Evolutionary conservation across 2,888 invertebrate genomes (phyloP), one percentile per base, ranked within the genome.

Genomic region (Orthosia cruda): DNA sequence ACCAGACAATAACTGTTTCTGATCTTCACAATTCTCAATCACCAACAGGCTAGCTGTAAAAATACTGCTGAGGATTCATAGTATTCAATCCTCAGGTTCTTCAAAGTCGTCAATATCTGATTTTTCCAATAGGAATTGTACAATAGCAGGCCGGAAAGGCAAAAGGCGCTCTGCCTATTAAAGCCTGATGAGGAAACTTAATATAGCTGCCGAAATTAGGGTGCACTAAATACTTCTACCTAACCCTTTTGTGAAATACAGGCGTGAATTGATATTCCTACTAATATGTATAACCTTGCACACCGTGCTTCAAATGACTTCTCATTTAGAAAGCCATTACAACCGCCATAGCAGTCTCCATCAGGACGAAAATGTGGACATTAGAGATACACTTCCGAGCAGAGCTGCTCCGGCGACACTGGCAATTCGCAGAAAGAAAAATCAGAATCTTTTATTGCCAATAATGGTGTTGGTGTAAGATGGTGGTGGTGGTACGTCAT

Each of bases 331-430:
- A 73, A 23, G 4, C 20, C 69, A 63, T 81, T 69, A 77, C 4
- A 65, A 65, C 61, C 50, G 23, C 50, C 54, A 54, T 47, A 58
- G 47, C 68, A 52, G 47, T 55, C 13, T 2, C 45, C 55, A 66
- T 57, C 13, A 26, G 62, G 67, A 54, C 72, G 55, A 71, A 80
- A 76, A 66, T 47, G 23, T 61, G 52, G 12, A 59, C 74, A 75
- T 85, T 77, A 40, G 9, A 7, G 40, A 7, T 40, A 9, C 40
- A 40, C 40, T 40, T 40, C 40, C 40, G 40, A 0, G 40, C 40
- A 40, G 40, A 40, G 40, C 9, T 5, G 32, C 40, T 40, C 7
- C 40, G 1, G 32, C 7, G 32, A 7, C 32, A 32, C 32, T 32
- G 32, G 7, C 32, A 7, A 32, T 5, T 5, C 32, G 32, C 0